phyloP scores from a whole-genome alignment of 2,888 invertebrate genomes.

The Lomographa bimaculata region DNA sequence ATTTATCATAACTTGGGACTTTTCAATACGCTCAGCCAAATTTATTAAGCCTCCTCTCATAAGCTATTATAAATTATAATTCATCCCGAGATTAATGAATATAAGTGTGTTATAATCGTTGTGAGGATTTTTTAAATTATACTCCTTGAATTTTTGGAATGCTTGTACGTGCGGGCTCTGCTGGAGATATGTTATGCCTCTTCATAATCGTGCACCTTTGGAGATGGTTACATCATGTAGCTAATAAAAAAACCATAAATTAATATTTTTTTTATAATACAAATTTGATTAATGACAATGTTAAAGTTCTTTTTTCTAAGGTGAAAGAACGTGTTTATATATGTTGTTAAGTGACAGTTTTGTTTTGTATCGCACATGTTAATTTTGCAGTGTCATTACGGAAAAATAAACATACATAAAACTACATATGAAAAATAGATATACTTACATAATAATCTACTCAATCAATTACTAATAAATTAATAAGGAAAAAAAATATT shows the following conservation, averaged over 20 bases:
- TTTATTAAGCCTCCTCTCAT: conserved; percentile 60
- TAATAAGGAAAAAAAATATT: no score
- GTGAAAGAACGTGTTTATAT: no score
- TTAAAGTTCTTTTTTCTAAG: conserved; percentile 1
- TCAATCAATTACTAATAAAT: no score
- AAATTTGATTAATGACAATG: conserved; percentile 15
- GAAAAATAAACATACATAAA: no score
- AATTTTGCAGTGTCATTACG: no score
- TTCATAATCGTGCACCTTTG: conserved; percentile 28
- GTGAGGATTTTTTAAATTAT: conserved; percentile 53
- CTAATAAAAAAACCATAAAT: conserved; percentile 31
- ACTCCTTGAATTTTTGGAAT: conserved; percentile 59
- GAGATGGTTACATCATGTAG: conserved; percentile 28
- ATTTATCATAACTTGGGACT: conserved; percentile 68
- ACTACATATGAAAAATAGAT: no score
- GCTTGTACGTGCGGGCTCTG: conserved; percentile 43
- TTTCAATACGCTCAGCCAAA: conserved; percentile 70
- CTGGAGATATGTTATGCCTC: conserved; percentile 31
- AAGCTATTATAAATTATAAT: conserved; percentile 69
- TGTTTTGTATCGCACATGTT: no score
- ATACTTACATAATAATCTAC: no score
- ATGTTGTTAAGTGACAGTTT: no score
- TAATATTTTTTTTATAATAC: conserved; percentile 14
- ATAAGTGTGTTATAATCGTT: conserved; percentile 65
- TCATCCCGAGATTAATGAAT: conserved; percentile 67